Evolutionary conservation across 2,888 invertebrate species (phyloP).

Genomic region (Hirtodrosophila alboralis): DNA sequence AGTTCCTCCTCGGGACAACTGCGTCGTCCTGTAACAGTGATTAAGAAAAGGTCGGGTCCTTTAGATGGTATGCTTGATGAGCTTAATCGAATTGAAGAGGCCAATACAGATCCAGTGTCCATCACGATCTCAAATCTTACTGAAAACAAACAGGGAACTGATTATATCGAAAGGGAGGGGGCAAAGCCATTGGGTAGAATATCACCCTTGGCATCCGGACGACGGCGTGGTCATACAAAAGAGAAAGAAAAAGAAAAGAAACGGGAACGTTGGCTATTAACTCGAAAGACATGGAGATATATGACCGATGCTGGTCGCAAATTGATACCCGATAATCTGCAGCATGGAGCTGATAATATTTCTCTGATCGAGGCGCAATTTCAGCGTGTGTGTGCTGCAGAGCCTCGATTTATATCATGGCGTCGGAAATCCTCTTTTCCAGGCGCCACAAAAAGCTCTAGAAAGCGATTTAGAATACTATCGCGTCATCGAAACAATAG

Average conservation of each 20-base stretch:
- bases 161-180: background rate
- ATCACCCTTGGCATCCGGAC: conserved; percentile 23
- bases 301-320: conserved; percentile 96
- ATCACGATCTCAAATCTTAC: background rate
- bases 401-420: conserved; percentile 92
- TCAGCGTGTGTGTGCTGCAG: conserved; percentile 91
- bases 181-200: conserved; percentile 1
- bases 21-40: conserved; percentile 53
- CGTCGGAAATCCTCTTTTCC: conserved; percentile 91
- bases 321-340: conserved; percentile 92
- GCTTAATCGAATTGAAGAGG: conserved; percentile 27
- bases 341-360: conserved; percentile 90
- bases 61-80: conserved; percentile 65
- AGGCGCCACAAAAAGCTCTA: conserved; percentile 62
- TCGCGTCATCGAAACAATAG: conserved; percentile 34
- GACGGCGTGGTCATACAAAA: conserved; percentile 46
- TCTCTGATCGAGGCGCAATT: conserved; percentile 93
- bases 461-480: conserved; percentile 65
- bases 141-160: conserved; percentile 6
- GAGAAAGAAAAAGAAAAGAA: conserved; percentile 76
- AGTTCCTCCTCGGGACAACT: conserved; percentile 6
- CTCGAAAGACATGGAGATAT: conserved; percentile 95
- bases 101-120: background rate
- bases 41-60: conserved; percentile 73
- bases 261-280: conserved; percentile 92